Base-by-base conservation (phyloP, 2,113 vertebrate genomes). In the Pungitius pungitius region DNA sequence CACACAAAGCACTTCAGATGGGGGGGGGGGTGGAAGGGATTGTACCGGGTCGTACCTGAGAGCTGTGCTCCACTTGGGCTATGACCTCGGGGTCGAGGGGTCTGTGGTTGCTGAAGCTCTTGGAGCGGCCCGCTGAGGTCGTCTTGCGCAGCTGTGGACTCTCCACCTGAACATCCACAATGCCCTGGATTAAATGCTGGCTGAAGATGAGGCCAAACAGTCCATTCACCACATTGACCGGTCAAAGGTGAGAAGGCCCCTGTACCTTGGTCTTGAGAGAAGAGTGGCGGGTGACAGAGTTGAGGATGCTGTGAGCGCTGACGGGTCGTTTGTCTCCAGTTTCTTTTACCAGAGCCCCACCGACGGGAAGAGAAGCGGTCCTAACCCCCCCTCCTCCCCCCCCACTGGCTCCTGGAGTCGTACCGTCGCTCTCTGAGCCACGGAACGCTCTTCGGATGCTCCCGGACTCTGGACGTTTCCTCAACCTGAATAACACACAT, bases 31-130 rank as follows among this genome's bases (percentile, higher is more conserved):
- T 42, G 18, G 18, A 20, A n/a, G 13, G 59, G 54, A 64, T 27
- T 43, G 5, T n/a, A n/a, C 13, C 6, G 22, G 9, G 26, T 11
- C 2, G 5, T 73, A 92, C 93, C 93, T 94, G 93, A 55, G 93
- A 92, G 90, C 89, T 88, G 77, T 86, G 89, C 80, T 95, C 93
- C 90, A 98, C 96, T 93, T 98, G 98, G 2, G 95, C 93, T 18
- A 98, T 96, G 60, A 96, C 95, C 88, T 99, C 98, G 0, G 96
- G 96, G 81, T 98, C 97, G 89, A 98, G 85, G 13, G 97, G 96
- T 74, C 96, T 93, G 77, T 99, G 98, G 93, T 98, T 99, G 93
- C 98, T 99, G 94, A 99, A 99, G 93, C 98, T 99, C 92, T 98
- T 98, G 74, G 98, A 99, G 78, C 98, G 94, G 20, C 97, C 96